A percentile compares a stretch with the other conserved stretches of the same genome.
Evolutionary conservation across 1,140 invertebrate genomes (phyloP).

Genomic region (Pseudomyrmex concolor): DNA sequence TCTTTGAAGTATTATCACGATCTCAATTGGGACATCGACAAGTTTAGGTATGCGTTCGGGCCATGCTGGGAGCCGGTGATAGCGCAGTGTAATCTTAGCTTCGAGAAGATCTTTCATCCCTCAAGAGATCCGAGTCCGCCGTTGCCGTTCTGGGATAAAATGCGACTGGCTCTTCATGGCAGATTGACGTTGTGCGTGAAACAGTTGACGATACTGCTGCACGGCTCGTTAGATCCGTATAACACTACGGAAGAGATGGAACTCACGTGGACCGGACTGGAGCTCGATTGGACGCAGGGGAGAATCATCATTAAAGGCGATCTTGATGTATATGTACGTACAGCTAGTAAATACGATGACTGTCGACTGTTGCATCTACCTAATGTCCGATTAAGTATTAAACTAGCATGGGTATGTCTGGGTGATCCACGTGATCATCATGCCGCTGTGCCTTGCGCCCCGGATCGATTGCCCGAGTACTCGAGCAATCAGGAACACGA

Average conservation of each 20-base stretch:
- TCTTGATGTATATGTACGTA: conserved; percentile 94
- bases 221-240: conserved; percentile 98
- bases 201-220: conserved; percentile 94
- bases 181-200: conserved; percentile 94
- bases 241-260: conserved; percentile 99
- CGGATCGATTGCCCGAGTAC: conserved; percentile 98
- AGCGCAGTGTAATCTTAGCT: conserved; percentile 96
- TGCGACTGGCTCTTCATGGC: conserved; percentile 96
- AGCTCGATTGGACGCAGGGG: conserved; percentile 98
- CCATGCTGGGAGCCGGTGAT: conserved; percentile 99
- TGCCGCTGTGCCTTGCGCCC: conserved; percentile 97
- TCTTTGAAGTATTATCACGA: conserved; percentile 99
- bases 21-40: conserved; percentile 96
- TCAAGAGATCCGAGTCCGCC: conserved; percentile 97
- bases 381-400: conserved; percentile 93
- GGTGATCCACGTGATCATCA: conserved; percentile 98
- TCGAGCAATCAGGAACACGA: conserved; percentile 97
- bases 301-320: conserved; percentile 84
- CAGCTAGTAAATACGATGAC: conserved; percentile 99
- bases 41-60: conserved; percentile 96
- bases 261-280: conserved; percentile 95
- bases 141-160: conserved; percentile 99
- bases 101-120: conserved; percentile 93
- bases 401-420: conserved; percentile 95
- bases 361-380: conserved; percentile 96